Evolutionary conservation across 2,797 vertebrate genomes (phyloP), one percentile per base, ranked within the genome.

Genomic region (Lacerta agilis): DNA sequence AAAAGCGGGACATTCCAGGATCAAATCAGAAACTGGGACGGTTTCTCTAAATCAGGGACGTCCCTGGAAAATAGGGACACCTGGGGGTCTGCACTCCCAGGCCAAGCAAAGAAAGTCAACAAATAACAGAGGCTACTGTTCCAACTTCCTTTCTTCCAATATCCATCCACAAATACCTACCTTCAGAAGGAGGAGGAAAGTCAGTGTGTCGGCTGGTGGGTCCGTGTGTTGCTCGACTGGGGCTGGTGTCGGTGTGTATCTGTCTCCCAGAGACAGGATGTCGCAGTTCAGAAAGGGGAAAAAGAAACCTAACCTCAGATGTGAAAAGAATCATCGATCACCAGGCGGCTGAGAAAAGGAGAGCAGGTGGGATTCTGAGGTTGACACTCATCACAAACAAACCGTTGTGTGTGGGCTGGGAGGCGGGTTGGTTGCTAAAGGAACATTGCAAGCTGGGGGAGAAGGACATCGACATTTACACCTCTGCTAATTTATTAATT

Each of bases 271-370:
- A 5, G 58, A 75, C 82, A 88, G 87, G 83, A 81, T 81, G 71
- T 66, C n/a, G 9, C 18, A 71, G 29, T 77, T 66, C 13, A 71
- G 82, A 18, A 49, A 8, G 6, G 17, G 43, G 86, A 49, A 49
- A 87, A n/a, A 73, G 78, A 86, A 89, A 86, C 71, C 10, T 29
- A 38, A 55, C 6, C 17, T 82, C 61, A 76, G n/a, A 27, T 41
- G 61, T 66, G 71, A 76, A 27, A 55, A 20, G 9, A 15, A n/a
- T 67, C n/a, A 25, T 45, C 2, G 25, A 11, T 49, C 7, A 36
- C 8, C 0, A 45, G 33, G 17, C 17, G 5, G 33, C 36, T n/a
- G 69, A 38, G 27, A 89, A 67, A 36, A n/a, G 17, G 18, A 25
- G 3, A 23, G n/a, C n/a, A 49, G 33, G 43, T 67, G 71, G 38